Percentiles rank a stretch among this genome's conserved stretches.
Conservation (phyloP, 1,140 invertebrate species). For the Acromyrmex charruanus region DNA sequence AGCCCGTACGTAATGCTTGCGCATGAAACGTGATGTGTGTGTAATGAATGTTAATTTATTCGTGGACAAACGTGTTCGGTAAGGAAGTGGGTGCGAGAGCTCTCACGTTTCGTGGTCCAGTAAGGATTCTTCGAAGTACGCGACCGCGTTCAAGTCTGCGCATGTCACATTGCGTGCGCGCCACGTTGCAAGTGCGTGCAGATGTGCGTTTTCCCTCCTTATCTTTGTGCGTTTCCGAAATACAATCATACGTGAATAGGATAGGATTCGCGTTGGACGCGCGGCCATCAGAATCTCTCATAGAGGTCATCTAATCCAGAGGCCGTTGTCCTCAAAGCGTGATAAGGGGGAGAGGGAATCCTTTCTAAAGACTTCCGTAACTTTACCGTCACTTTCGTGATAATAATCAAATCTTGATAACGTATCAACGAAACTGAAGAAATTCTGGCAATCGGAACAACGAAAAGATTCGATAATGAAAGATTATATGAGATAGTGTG, state of each 20-base stretch:
- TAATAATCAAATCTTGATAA: constrained; percentile 6
- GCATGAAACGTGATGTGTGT: neutral
- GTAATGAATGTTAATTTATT: constrained; percentile 24
- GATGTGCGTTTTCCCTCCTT: constrained; percentile 31
- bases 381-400: constrained; percentile 19
- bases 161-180: constrained; percentile 22
- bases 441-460: neutral
- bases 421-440: neutral
- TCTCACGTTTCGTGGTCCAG: constrained; percentile 32
- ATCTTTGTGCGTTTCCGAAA: constrained; percentile 53
- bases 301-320: constrained; percentile 74
- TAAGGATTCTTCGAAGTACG: constrained; percentile 16
- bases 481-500: no score
- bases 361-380: constrained; percentile 5
- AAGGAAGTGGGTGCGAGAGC: neutral
- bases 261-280: neutral
- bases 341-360: neutral
- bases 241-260: neutral
- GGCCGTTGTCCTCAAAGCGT: constrained; percentile 63
- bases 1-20: neutral
- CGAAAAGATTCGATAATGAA: neutral
- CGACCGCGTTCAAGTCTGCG: neutral
- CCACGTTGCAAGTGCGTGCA: constrained; percentile 47
- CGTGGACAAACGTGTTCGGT: neutral
- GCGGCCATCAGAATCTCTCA: constrained; percentile 45